Conservation (phyloP, 2,797 vertebrate genomes). For the Crenuchus spilurus region DNA sequence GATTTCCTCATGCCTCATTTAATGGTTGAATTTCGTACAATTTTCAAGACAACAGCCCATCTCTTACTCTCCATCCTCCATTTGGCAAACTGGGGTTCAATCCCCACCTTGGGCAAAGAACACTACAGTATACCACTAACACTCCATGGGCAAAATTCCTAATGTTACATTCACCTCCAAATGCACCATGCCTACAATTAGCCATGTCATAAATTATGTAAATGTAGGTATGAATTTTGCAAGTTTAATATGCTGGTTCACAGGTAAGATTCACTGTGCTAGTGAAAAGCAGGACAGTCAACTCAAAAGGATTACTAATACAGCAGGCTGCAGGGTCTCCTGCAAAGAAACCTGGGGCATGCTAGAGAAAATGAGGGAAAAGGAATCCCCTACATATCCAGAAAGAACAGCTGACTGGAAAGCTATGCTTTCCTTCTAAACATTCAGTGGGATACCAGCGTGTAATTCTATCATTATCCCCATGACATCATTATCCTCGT, state of each 20-base stretch:
- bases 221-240: too few relatives aligned
- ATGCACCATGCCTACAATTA: not conserved
- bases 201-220: too few relatives aligned
- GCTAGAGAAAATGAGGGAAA: not conserved
- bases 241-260: not conserved
- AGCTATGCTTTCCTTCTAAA: not conserved
- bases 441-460: not conserved
- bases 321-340: not conserved
- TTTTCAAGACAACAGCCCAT: too few relatives aligned
- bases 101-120: too few relatives aligned
- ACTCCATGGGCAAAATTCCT: too few relatives aligned
- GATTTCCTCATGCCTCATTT: too few relatives aligned
- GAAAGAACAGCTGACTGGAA: not conserved
- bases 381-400: not conserved
- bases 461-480: not conserved
- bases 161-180: too few relatives aligned
- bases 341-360: not conserved
- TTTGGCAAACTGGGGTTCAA: too few relatives aligned
- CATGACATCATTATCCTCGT: constrained; percentile 1
- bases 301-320: constrained; percentile 1
- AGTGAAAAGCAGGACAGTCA: not conserved
- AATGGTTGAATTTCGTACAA: too few relatives aligned
- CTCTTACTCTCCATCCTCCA: too few relatives aligned
- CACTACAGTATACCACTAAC: too few relatives aligned
- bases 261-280: not conserved